These are phyloP conservation scores for Cylas formicarius DNA, from an alignment of 1,140 invertebrate genomes.

Conservation along the genomic window DNA sequence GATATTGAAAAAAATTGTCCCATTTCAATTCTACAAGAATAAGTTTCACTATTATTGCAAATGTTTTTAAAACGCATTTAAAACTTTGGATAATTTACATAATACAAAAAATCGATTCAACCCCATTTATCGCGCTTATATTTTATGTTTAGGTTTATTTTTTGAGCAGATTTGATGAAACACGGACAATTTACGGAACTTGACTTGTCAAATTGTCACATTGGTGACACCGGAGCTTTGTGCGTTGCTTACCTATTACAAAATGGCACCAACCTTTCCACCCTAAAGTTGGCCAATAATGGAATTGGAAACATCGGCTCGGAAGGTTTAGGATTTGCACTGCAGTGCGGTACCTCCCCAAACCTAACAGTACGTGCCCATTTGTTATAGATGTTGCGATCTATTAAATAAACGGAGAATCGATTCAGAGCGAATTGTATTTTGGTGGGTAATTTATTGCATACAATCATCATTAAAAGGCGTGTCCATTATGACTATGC, in stretches of 20 bases:
- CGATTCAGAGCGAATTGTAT: no score
- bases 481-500: no score
- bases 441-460: no score
- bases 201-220: constrained; percentile 38
- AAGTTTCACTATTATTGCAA: no score
- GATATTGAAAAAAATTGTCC: no score
- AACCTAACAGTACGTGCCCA: neutral
- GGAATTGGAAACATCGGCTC: constrained; percentile 31
- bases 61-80: no score
- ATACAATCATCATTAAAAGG: no score
- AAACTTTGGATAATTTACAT: no score
- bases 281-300: constrained; percentile 37
- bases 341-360: neutral
- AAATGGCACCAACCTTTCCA: constrained; percentile 28
- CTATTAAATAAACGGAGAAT: neutral
- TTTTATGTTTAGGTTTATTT: no score
- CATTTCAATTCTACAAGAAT: no score
- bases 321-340: constrained; percentile 23
- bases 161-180: constrained; percentile 26
- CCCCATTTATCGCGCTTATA: no score
- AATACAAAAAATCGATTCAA: no score
- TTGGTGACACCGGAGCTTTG: constrained; percentile 37
- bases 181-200: constrained; percentile 32
- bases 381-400: constrained; percentile 1
- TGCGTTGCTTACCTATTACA: constrained; percentile 35